These are phyloP conservation scores for Eulemur coronatus DNA, from an alignment of 2,797 vertebrate genomes.

Conservation along the genomic window DNA sequence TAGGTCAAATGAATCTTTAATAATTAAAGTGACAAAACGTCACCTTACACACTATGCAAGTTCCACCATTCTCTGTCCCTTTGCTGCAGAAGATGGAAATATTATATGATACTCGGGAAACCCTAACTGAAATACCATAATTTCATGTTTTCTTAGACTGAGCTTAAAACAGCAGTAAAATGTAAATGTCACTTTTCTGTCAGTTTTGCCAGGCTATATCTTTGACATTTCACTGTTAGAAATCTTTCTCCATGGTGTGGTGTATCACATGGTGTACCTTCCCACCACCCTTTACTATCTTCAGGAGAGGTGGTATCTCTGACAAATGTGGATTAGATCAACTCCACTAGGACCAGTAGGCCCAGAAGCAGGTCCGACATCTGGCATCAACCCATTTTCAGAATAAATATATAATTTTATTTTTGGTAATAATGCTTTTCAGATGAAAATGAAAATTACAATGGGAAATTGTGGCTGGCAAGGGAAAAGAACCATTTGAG, in stretches of 20 bases:
- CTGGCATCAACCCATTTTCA: slow-evolving; percentile 85
- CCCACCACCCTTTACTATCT: slow-evolving; percentile 80
- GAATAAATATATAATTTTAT: slow-evolving; percentile 72
- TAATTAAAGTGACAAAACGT: not conserved
- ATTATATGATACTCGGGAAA: slow-evolving; percentile 82
- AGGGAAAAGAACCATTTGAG: slow-evolving; percentile 88
- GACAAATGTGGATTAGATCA: slow-evolving; percentile 88
- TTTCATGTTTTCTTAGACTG: slow-evolving; percentile 91
- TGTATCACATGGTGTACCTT: slow-evolving; percentile 79
- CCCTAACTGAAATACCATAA: slow-evolving; percentile 84
- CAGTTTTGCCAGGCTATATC: slow-evolving; percentile 82
- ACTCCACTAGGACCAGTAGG: slow-evolving; percentile 85
- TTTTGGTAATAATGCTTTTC: slow-evolving; percentile 78
- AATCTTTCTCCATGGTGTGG: slow-evolving; percentile 78
- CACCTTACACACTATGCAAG: not conserved
- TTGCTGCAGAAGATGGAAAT: slow-evolving; percentile 67
- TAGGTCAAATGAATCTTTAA: not conserved
- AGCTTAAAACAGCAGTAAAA: slow-evolving; percentile 82
- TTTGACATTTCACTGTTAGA: slow-evolving; percentile 90
- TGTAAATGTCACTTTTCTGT: slow-evolving; percentile 78
- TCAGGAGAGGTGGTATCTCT: slow-evolving; percentile 83
- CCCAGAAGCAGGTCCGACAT: slow-evolving; percentile 84
- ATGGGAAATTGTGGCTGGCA: slow-evolving; percentile 92
- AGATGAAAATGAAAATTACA: slow-evolving; percentile 84
- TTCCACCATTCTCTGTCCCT: slow-evolving; percentile 30